phyloP scores from a whole-genome alignment of 2,113 vertebrate genomes.

The Ciconia boyciana region DNA sequence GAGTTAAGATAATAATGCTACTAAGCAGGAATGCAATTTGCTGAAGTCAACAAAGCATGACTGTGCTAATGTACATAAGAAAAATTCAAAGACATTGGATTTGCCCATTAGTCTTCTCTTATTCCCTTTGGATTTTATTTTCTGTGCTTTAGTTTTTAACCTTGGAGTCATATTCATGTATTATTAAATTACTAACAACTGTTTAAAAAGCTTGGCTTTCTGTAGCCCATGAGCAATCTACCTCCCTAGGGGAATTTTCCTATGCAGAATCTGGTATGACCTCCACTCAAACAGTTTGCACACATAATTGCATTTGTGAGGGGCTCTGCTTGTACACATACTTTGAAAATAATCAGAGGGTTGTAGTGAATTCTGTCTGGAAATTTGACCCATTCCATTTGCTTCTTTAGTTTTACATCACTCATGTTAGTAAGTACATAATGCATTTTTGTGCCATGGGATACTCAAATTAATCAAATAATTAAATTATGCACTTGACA shows the following conservation, averaged over 20 bases:
- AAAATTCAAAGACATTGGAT: not conserved
- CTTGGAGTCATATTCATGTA: not conserved
- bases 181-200: not conserved
- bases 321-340: not conserved
- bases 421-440: not conserved
- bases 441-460: not conserved
- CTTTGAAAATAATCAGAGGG: not conserved
- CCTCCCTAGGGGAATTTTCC: not conserved
- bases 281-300: not conserved
- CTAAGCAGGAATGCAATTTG: not conserved
- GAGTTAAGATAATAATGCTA: not conserved
- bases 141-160: not conserved
- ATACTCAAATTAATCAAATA: not conserved
- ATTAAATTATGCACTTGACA: not conserved
- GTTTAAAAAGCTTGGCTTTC: not conserved
- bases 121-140: not conserved
- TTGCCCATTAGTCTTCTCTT: not conserved
- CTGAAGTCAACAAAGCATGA: not conserved
- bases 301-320: not conserved
- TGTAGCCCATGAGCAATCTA: not conserved
- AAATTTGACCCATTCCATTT: not conserved
- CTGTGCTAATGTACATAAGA: not conserved
- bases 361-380: not conserved
- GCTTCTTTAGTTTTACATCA: not conserved
- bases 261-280: not conserved